Evolutionary conservation across 2,888 invertebrate genomes (phyloP), one percentile per base, ranked within the genome.

Genomic region (Dasypogon diadema): DNA sequence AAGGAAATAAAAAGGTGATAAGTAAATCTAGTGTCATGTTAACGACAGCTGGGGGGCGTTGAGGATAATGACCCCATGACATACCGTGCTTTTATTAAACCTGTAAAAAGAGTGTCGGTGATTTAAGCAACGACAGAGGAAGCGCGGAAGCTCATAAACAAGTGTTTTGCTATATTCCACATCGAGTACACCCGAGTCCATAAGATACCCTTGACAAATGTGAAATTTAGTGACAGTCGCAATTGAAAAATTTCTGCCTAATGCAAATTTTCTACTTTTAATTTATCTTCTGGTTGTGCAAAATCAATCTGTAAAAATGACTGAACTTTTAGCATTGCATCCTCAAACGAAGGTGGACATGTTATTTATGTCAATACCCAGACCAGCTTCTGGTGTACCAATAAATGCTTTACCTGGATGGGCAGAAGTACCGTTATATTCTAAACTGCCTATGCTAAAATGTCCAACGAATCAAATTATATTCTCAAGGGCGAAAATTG

Each of bases 381-480:
- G 56, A 55, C 73, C 73, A 4, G 56, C 56, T 2, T 12, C 81
- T 3, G 85, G 85, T 1, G 75, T 86, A 26, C 85, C 86, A 1
- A 82, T 84, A 4, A 85, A 86, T 74, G 83, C 84, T 76, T 77
- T 86, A 10, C 85, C 86, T 1, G 85, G 85, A 2, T 86, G 86
- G 86, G 83, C 83, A 54, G 78, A 82, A 1, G 83, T 85, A 56
- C 85, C 85, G 1, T 79, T 86, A 0, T 82, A 83, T 77, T 80
- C 81, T 34, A 86, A 86, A 76, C 80, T 86, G 12, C 86, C 86
- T 2, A 85, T 86, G 85, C 80, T 85, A 0, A 84, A 85, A 76
- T 84, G 84, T 79, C 86, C 85, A 0, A 83, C 82, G 2, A 84
- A 85, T 79, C 82, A 84, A 78, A 84, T 86, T 8, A 83, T 85